Evolutionary conservation across 2,888 invertebrate genomes (phyloP).

Genomic region (Autographa pulchrina): DNA sequence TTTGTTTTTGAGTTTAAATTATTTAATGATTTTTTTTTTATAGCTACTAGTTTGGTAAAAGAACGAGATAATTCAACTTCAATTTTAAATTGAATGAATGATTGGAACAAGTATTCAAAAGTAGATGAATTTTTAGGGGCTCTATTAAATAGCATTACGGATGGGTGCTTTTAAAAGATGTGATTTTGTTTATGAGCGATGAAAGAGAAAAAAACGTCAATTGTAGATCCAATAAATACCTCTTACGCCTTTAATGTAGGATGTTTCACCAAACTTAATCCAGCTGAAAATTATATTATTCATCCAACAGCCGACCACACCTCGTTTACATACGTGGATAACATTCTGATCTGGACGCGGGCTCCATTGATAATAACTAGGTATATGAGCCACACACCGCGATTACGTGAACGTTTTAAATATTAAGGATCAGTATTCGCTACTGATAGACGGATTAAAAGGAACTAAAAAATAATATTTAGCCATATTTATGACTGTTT

Average conservation of each 20-base stretch:
- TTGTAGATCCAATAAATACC: too few relatives aligned
- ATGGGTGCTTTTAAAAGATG: too few relatives aligned
- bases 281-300: neutral
- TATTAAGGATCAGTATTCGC: slow-evolving; percentile 27
- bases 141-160: too few relatives aligned
- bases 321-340: slow-evolving; percentile 30
- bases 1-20: neutral
- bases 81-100: too few relatives aligned
- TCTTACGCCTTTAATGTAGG: neutral
- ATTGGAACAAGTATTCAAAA: too few relatives aligned
- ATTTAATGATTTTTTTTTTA: neutral
- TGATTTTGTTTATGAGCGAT: too few relatives aligned
- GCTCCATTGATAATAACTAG: slow-evolving; percentile 39
- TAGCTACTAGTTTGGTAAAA: too few relatives aligned
- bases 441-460: neutral
- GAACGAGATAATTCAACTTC: too few relatives aligned
- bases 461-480: too few relatives aligned
- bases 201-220: too few relatives aligned
- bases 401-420: slow-evolving; percentile 46
- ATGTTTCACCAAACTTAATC: neutral
- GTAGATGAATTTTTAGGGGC: too few relatives aligned
- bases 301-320: neutral
- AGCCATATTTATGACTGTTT: too few relatives aligned
- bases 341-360: slow-evolving; percentile 46
- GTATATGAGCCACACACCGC: slow-evolving; percentile 36